A percentile compares a stretch with the other conserved stretches of the same genome.
phyloP scores from a whole-genome alignment of 1,140 invertebrate genomes.

The Pinna nobilis region DNA sequence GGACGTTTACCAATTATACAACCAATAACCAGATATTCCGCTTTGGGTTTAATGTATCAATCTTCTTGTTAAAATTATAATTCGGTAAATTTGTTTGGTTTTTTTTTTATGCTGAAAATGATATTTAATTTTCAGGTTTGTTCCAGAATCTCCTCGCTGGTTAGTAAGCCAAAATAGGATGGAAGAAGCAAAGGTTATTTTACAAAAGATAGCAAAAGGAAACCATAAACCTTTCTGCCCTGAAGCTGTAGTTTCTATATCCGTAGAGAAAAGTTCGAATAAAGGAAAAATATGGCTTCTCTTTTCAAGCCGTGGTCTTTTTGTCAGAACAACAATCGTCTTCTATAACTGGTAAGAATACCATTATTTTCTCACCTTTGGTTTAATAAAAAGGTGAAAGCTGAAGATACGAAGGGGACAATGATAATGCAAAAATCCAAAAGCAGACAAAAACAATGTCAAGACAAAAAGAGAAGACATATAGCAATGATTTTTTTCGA shows the following conservation, averaged over 20 bases:
- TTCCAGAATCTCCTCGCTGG: conserved; percentile 53
- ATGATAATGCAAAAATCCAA: too few species aligned
- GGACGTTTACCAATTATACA: too few species aligned
- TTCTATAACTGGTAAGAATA: conserved; percentile 48
- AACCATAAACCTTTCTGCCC: conserved; percentile 12
- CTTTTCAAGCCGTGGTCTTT: conserved; percentile 18
- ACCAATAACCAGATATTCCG: too few species aligned
- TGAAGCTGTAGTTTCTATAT: not conserved
- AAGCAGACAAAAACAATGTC: too few species aligned
- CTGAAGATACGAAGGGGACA: too few species aligned
- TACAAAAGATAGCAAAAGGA: conserved; percentile 18
- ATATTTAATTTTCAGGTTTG: conserved; percentile 28
- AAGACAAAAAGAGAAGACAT: too few species aligned
- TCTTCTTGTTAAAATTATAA: too few species aligned
- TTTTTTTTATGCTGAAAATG: not conserved
- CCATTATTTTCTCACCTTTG: not conserved
- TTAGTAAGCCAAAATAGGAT: conserved; percentile 22
- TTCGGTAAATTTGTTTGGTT: too few species aligned
- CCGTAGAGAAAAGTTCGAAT: conserved; percentile 3
- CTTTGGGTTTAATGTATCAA: too few species aligned
- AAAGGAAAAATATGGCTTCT: conserved; percentile 63
- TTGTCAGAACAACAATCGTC: conserved; percentile 28
- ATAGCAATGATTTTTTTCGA: too few species aligned
- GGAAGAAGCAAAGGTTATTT: conserved; percentile 32
- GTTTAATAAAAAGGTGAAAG: too few species aligned